These are phyloP conservation scores for Brenthis ino DNA, from an alignment of 2,888 invertebrate genomes.

Conservation along the genomic window DNA sequence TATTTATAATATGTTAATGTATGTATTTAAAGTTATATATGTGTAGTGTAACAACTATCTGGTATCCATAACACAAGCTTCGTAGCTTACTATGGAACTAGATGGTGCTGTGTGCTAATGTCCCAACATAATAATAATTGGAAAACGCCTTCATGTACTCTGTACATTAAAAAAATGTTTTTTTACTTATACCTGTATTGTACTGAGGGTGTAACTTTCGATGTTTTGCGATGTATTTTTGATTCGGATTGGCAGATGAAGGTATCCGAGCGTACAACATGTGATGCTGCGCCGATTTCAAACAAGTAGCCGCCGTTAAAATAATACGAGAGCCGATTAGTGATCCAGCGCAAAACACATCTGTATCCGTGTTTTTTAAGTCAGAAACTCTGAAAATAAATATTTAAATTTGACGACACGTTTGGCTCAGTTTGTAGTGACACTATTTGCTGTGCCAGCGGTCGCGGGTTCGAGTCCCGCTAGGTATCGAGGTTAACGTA, in stretches of 20 bases:
- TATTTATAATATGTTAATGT: too few species aligned
- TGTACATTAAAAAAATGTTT: not conserved
- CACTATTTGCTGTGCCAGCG: too few species aligned
- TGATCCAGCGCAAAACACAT: constrained; percentile 39
- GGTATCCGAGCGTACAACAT: constrained; percentile 39
- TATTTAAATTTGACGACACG: not conserved
- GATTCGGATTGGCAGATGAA: constrained; percentile 24
- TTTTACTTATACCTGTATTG: constrained; percentile 33
- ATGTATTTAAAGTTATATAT: too few species aligned
- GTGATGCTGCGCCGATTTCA: constrained; percentile 27
- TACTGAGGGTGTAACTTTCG: constrained; percentile 35
- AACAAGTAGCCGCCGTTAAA: constrained; percentile 39
- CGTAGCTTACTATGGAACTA: too few species aligned
- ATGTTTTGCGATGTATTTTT: constrained; percentile 31
- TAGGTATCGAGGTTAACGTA: too few species aligned
- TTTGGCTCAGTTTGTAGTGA: too few species aligned
- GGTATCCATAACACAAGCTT: too few species aligned
- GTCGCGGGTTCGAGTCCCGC: too few species aligned
- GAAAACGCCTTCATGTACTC: too few species aligned
- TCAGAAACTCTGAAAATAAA: constrained; percentile 16
- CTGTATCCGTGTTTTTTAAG: constrained; percentile 7
- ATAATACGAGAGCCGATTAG: constrained; percentile 38
- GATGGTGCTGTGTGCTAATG: too few species aligned
- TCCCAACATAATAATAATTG: too few species aligned
- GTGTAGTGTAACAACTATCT: too few species aligned